phyloP scores from a whole-genome alignment of 2,797 vertebrate species.

The Characodon lateralis region DNA sequence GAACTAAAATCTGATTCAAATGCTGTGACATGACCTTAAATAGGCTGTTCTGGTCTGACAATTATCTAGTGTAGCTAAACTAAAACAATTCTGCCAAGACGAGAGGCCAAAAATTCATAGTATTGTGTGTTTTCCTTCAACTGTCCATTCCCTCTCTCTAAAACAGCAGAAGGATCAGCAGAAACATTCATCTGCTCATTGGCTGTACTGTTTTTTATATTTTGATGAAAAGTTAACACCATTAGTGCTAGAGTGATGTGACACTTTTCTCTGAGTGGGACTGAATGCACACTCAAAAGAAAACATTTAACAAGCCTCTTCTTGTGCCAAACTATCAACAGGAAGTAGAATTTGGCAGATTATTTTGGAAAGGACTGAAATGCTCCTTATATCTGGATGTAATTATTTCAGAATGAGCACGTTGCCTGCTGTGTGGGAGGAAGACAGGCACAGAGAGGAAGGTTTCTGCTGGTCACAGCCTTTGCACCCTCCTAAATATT shows the following conservation, averaged over 20 bases:
- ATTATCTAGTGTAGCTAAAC: not conserved
- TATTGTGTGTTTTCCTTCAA: not conserved
- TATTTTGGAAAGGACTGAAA: slow-evolving; percentile 11
- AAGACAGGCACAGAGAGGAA: slow-evolving; percentile 63
- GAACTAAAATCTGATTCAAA: not conserved
- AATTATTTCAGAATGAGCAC: slow-evolving; percentile 62
- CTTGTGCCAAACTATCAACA: slow-evolving; percentile 16
- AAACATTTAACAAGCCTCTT: not conserved
- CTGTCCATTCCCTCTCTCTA: not conserved
- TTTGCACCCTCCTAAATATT: slow-evolving; percentile 19
- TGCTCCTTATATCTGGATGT: slow-evolving; percentile 58
- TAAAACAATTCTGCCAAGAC: not conserved
- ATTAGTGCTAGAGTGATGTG: not conserved
- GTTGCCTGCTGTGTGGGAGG: slow-evolving; percentile 72
- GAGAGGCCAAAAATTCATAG: not conserved
- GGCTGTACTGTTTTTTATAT: not conserved
- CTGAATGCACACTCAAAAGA: not conserved
- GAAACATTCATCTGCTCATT: not conserved
- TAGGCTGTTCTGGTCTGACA: not conserved
- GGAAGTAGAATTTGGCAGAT: slow-evolving; percentile 41
- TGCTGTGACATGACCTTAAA: not conserved
- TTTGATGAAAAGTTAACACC: not conserved
- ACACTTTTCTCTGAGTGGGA: not conserved
- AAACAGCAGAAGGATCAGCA: not conserved
- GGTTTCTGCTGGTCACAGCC: slow-evolving; percentile 22